Percentiles rank a stretch among this genome's conserved stretches.
phyloP scores from a whole-genome alignment of 2,113 vertebrate genomes.

The Odontesthes bonariensis region DNA sequence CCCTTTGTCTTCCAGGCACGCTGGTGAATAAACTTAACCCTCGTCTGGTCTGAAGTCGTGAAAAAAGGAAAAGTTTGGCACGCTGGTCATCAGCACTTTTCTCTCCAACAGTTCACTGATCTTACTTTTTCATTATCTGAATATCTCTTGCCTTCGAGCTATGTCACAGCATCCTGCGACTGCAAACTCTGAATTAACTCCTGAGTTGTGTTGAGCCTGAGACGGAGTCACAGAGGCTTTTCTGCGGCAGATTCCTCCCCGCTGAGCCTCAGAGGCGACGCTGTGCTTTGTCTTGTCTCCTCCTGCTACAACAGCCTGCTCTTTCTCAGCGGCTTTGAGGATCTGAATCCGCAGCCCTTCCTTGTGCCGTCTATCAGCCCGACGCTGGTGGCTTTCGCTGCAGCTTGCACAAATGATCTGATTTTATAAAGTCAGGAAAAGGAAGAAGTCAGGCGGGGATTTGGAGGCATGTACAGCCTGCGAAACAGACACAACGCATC shows the following conservation, averaged over 20 bases:
- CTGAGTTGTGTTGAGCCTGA: constrained; percentile 46
- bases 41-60: too few species aligned
- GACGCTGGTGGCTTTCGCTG: constrained; percentile 60
- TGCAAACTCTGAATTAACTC: constrained; percentile 64
- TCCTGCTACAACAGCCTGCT: constrained; percentile 48
- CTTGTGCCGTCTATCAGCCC: constrained; percentile 63
- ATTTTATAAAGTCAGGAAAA: constrained; percentile 56
- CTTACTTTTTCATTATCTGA: constrained; percentile 28
- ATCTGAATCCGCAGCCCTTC: constrained; percentile 24
- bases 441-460: not conserved
- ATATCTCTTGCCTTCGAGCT: constrained; percentile 41
- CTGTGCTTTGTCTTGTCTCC: constrained; percentile 52
- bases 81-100: constrained; percentile 13
- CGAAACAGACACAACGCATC: constrained; percentile 23
- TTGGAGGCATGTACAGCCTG: not conserved
- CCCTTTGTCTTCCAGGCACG: too few species aligned
- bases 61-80: constrained; percentile 14
- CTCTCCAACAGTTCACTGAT: constrained; percentile 32
- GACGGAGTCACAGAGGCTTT: constrained; percentile 32
- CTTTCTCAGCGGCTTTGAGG: constrained; percentile 56
- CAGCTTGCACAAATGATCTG: constrained; percentile 62
- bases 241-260: constrained; percentile 39
- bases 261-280: constrained; percentile 44
- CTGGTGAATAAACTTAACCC: too few species aligned
- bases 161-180: constrained; percentile 16